A percentile compares a stretch with the other conserved stretches of the same genome.
Conservation (phyloP, 1,140 invertebrate species). For the Heliconius hewitsoni region DNA sequence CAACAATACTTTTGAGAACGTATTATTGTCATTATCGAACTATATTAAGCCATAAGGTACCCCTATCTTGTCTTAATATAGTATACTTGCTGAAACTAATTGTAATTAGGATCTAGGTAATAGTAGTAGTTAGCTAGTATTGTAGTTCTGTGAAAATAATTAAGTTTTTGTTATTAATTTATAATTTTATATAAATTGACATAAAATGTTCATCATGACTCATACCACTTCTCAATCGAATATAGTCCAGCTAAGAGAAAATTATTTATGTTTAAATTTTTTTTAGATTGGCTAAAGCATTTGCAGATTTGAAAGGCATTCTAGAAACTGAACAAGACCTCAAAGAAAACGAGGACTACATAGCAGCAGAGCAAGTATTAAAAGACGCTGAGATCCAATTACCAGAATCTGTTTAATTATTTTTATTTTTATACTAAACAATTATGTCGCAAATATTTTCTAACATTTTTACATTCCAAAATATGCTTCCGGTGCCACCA, state of each 20-base stretch:
- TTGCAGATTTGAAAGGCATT: constrained; percentile 87
- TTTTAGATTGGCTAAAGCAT: constrained; percentile 87
- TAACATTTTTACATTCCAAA: constrained; percentile 71
- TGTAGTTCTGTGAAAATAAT: not conserved
- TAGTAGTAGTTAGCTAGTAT: not conserved
- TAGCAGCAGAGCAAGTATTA: constrained; percentile 85
- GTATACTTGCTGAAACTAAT: not conserved
- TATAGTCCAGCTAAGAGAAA: not conserved
- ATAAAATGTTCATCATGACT: not conserved
- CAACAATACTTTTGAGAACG: not conserved
- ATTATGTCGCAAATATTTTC: constrained; percentile 71
- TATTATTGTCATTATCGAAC: not conserved
- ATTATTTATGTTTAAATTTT: not conserved
- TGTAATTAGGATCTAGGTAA: not conserved
- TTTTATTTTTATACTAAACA: constrained; percentile 53
- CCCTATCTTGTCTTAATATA: no score
- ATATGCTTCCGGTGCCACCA: constrained; percentile 35
- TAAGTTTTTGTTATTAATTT: no score
- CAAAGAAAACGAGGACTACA: constrained; percentile 87
- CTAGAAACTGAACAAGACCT: constrained; percentile 89
- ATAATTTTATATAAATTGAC: not conserved
- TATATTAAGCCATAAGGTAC: not conserved
- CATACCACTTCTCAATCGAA: not conserved
- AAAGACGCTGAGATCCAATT: constrained; percentile 87
- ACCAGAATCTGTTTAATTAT: constrained; percentile 50